Conservation (phyloP, 2,888 invertebrate species). For the Philopedon plagiatum region DNA sequence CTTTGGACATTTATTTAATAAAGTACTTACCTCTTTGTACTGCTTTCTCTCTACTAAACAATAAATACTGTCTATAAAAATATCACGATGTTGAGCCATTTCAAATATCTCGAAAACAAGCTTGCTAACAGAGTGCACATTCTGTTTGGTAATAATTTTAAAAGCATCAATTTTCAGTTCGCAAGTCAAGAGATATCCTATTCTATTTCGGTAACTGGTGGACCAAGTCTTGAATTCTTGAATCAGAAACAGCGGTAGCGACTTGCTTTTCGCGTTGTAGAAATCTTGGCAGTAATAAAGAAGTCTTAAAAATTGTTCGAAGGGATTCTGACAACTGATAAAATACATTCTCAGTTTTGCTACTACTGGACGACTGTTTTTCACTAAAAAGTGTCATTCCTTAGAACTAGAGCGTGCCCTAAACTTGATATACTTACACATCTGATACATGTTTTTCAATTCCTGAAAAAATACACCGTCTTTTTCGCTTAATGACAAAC, state of each 20-base stretch:
- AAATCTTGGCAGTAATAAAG: conserved; percentile 76
- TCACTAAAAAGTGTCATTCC: conserved; percentile 64
- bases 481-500: conserved; percentile 68
- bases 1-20: too few relatives aligned
- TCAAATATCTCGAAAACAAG: conserved; percentile 77
- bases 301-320: conserved; percentile 73
- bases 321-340: conserved; percentile 71
- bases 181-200: conserved; percentile 69
- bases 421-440: conserved; percentile 57
- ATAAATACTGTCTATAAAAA: conserved; percentile 76
- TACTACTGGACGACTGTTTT: conserved; percentile 65
- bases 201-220: conserved; percentile 63
- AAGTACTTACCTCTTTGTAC: conserved; percentile 76
- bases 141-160: conserved; percentile 79
- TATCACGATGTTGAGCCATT: conserved; percentile 74
- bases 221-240: conserved; percentile 75
- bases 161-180: conserved; percentile 81
- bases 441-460: conserved; percentile 64
- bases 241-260: conserved; percentile 75
- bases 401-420: too few relatives aligned
- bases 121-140: conserved; percentile 75
- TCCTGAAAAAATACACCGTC: conserved; percentile 68
- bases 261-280: conserved; percentile 75
- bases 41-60: conserved; percentile 72
- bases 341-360: conserved; percentile 65